Evolutionary conservation across 2,113 vertebrate genomes (phyloP).

Genomic region (Polyodon spathula): DNA sequence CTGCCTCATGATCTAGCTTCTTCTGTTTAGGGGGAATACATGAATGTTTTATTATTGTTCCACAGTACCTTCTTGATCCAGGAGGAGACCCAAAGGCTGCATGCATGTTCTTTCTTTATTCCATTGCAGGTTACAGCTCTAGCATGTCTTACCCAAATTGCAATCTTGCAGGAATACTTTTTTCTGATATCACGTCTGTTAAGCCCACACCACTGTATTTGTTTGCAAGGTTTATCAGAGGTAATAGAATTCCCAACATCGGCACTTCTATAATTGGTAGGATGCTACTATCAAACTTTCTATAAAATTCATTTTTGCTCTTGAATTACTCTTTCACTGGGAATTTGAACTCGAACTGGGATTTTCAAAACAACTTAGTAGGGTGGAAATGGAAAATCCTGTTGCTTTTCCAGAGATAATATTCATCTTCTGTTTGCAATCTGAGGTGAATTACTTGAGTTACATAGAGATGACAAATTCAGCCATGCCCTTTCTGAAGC

Average conservation of each 20-base stretch:
- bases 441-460: conserved; percentile 79
- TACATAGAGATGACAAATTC: conserved; percentile 63
- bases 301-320: too few species aligned
- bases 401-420: conserved; percentile 1
- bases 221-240: too few species aligned
- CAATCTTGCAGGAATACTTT: too few species aligned
- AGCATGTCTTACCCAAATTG: too few species aligned
- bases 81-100: too few species aligned
- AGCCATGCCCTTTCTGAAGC: conserved; percentile 60
- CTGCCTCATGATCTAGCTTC: too few species aligned
- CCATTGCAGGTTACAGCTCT: neutral
- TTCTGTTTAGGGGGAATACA: neutral
- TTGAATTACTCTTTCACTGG: neutral
- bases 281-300: too few species aligned
- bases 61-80: neutral
- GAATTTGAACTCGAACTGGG: neutral
- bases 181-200: neutral
- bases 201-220: conserved; percentile 25
- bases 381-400: too few species aligned
- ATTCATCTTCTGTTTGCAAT: conserved; percentile 1
- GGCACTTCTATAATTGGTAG: conserved; percentile 20
- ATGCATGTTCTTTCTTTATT: conserved; percentile 35
- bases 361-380: too few species aligned
- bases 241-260: too few species aligned
- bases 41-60: neutral